Evolutionary conservation across 2,113 vertebrate species (phyloP).

Genomic region (Xiphophorus hellerii): DNA sequence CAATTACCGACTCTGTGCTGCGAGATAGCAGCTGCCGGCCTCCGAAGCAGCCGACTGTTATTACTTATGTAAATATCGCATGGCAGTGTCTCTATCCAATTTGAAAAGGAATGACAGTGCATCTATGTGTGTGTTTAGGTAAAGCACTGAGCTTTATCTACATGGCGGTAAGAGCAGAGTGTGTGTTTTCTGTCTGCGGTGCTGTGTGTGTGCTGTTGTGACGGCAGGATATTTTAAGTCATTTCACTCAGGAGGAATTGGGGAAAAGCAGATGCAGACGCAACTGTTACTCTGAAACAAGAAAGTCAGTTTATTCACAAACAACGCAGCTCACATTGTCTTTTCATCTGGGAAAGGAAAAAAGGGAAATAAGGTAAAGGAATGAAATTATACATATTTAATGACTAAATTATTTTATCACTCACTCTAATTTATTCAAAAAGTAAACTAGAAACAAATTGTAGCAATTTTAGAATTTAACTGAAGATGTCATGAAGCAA

Average conservation of each 20-base stretch:
- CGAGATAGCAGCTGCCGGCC: slow-evolving; percentile 62
- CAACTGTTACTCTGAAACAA: neutral
- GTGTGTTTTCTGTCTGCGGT: slow-evolving; percentile 21
- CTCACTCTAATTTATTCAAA: neutral
- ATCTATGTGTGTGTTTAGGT: slow-evolving; percentile 28
- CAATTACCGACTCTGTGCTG: slow-evolving; percentile 64
- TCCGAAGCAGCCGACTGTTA: slow-evolving; percentile 64
- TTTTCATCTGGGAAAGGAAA: neutral
- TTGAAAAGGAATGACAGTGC: slow-evolving; percentile 57
- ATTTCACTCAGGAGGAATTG: slow-evolving; percentile 30
- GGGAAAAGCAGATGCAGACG: neutral
- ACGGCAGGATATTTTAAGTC: slow-evolving; percentile 29
- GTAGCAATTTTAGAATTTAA: neutral
- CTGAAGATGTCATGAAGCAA: neutral
- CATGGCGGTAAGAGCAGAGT: slow-evolving; percentile 35
- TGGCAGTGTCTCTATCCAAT: slow-evolving; percentile 71
- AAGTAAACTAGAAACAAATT: neutral
- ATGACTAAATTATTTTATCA: neutral
- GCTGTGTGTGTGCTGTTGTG: slow-evolving; percentile 7
- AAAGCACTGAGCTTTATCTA: slow-evolving; percentile 23
- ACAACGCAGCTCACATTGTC: neutral
- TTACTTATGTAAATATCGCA: slow-evolving; percentile 77
- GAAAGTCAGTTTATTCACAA: neutral
- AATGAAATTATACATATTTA: neutral
- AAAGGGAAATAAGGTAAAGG: neutral